These are phyloP conservation scores for Ellobius talpinus DNA, from an alignment of 2,113 vertebrate genomes.

Conservation along the genomic window DNA sequence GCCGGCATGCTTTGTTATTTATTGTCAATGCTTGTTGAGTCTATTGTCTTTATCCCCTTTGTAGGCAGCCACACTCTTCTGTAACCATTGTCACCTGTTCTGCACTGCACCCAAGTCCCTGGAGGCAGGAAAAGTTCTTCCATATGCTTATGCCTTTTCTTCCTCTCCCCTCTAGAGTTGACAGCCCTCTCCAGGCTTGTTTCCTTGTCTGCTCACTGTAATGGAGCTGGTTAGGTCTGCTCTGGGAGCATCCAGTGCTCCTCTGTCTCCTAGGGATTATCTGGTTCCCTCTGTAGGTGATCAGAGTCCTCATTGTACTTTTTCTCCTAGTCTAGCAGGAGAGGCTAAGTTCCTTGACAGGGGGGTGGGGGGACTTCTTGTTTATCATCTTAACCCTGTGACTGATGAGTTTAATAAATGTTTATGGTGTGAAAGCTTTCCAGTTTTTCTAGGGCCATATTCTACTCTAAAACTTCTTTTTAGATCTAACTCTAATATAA, in stretches of 20 bases:
- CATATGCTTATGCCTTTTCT: not conserved
- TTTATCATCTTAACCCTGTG: not conserved
- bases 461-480: slow-evolving; percentile 18
- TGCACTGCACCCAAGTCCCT: not conserved
- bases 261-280: slow-evolving; percentile 7
- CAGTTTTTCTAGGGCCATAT: not conserved
- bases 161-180: not conserved
- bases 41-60: not conserved
- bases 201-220: not conserved
- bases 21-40: not conserved
- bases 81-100: not conserved
- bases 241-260: not conserved
- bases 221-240: not conserved
- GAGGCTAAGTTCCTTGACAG: not conserved
- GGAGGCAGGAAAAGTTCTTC: not conserved
- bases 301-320: not conserved
- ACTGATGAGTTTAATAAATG: not conserved
- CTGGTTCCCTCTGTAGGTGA: not conserved
- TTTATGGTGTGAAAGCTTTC: not conserved
- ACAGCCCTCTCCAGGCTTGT: not conserved
- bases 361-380: not conserved
- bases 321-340: not conserved
- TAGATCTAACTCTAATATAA: slow-evolving; percentile 8
- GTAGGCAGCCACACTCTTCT: not conserved
- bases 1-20: not conserved